Evolutionary conservation across 35 echinoderm and acorn worm genomes (phyloP).

Genomic region (Ophiothrix spiculata): DNA sequence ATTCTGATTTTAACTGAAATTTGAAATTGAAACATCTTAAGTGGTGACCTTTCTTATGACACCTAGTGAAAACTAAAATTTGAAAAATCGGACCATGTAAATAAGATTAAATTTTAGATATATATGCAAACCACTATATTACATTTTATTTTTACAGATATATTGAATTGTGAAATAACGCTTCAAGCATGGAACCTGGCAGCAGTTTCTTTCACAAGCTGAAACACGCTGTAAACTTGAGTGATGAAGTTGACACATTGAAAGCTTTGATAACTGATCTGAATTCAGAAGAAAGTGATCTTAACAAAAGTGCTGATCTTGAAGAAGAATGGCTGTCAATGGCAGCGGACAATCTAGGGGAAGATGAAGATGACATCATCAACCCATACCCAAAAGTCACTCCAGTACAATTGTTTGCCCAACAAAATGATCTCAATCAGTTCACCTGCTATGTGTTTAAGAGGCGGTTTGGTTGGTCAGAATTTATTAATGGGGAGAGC

Average conservation of each 20-base stretch:
- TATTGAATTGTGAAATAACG: too few species aligned
- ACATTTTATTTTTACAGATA: too few species aligned
- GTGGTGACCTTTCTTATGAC: too few species aligned
- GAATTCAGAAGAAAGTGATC: neutral
- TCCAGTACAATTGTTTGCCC: slow-evolving; percentile 43
- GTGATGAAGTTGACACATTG: neutral
- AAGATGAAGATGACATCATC: slow-evolving; percentile 36
- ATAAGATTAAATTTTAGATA: too few species aligned
- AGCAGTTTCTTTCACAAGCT: neutral
- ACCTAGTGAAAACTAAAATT: too few species aligned
- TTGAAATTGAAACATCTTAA: too few species aligned
- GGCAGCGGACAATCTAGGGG: slow-evolving; percentile 57
- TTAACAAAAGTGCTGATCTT: slow-evolving; percentile 37
- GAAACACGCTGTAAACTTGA: neutral
- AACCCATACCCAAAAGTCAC: slow-evolving; percentile 69
- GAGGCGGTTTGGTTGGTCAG: slow-evolving; percentile 94
- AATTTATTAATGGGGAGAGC: slow-evolving; percentile 16
- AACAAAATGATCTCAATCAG: slow-evolving; percentile 62
- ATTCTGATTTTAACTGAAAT: too few species aligned
- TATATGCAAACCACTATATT: too few species aligned
- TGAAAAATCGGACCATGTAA: too few species aligned
- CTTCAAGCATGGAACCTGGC: neutral
- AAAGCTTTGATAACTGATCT: neutral
- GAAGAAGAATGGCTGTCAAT: slow-evolving; percentile 73
- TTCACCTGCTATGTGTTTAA: slow-evolving; percentile 87